A percentile compares a stretch with the other conserved stretches of the same genome.
These are phyloP conservation scores for Sula dactylatra DNA, from an alignment of 2,113 vertebrate species.

Conservation along the genomic window DNA sequence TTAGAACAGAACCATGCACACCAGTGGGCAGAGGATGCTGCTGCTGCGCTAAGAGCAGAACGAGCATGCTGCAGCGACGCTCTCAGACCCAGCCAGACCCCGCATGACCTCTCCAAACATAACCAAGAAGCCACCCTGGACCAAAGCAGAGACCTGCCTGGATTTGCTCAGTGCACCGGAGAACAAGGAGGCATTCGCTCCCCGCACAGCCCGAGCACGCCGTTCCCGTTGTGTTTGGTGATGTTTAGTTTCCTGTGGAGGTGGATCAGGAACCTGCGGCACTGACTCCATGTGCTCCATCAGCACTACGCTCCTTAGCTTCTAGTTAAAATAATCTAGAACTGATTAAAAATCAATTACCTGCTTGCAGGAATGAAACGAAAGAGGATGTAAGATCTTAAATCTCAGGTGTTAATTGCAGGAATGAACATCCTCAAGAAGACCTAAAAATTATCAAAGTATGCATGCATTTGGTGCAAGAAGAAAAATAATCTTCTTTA, in stretches of 20 bases:
- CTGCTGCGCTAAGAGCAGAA: background rate
- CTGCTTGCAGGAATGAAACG: background rate
- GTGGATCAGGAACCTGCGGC: background rate
- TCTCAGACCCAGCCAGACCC: background rate
- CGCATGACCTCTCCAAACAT: background rate
- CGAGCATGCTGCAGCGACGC: background rate
- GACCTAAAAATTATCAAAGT: background rate
- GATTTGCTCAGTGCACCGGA: fast-evolving
- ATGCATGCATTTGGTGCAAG: background rate
- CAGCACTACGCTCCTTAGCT: background rate
- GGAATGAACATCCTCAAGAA: background rate
- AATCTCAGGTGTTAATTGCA: background rate
- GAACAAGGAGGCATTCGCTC: background rate
- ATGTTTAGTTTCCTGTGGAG: background rate
- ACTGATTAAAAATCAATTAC: background rate
- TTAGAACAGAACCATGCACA: too few species aligned
- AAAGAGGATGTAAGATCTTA: background rate
- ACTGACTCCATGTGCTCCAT: background rate
- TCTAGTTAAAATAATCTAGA: background rate
- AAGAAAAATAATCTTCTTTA: background rate
- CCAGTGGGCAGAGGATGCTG: background rate
- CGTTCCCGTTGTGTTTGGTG: background rate
- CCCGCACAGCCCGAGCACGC: background rate
- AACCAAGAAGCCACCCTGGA: background rate
- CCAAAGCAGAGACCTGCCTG: background rate